Evolutionary conservation across 2,113 vertebrate genomes (phyloP), one percentile per base, ranked within the genome.

Genomic region (Heterochromis multidens): DNA sequence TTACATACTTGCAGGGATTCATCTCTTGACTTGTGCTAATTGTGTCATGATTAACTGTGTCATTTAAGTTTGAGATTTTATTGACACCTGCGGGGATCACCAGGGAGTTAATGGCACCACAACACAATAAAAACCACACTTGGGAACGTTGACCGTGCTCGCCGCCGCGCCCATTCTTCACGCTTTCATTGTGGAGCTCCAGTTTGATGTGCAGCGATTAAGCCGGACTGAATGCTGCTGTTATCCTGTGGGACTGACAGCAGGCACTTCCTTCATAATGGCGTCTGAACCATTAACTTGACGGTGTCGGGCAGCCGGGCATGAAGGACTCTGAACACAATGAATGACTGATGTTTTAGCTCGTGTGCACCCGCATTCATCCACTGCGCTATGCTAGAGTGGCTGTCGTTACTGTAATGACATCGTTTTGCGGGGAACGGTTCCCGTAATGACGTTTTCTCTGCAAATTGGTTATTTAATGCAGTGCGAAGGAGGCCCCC

Each of bases 381-480:
- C 63, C 13, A 31, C 78, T 2, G 31, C 13, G n/a, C 57, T 5
- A 6, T 31, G 17, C 78, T 37, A 16, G 35, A 88, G 46, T 57
- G 76, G 46, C 79, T 33, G 52, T 80, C 67, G 37, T 84, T 86
- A 86, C 33, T 63, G 83, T 88, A 90, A 92, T 80, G 90, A 88
- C 86, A 88, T 88, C 61, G 4, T 85, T 90, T 92, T 82, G 76
- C 33, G n/a, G 74, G 11, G 17, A 88, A 83, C 5, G 57, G 37
- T 85, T 82, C 79, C 82, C 61, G 23, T 88, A 87, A 90, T 80
- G 77, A 87, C 49, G 61, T 58, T 87, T 85, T 85, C 19, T 52
- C 79, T 81, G 77, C 80, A 90, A 86, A 90, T 81, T 80, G 86
- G 76, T 88, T 85, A 65, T 90, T 92, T 88, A 90, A 83, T 82